These are phyloP conservation scores for Macropodus opercularis DNA, from an alignment of 2,797 vertebrate genomes.

Conservation along the genomic window DNA sequence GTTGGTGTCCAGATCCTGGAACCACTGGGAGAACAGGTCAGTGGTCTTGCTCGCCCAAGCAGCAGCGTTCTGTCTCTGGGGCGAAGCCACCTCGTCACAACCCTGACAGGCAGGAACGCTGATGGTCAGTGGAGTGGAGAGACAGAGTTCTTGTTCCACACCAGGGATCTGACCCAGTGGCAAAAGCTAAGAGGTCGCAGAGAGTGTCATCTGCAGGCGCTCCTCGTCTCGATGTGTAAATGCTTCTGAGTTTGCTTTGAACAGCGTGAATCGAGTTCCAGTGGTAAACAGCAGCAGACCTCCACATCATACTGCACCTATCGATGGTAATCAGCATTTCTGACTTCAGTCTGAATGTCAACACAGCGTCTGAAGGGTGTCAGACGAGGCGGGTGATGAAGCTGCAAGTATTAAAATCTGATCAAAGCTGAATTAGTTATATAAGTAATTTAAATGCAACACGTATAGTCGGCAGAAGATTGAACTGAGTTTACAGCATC, in stretches of 20 bases:
- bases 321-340: background rate
- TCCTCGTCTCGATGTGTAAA: conserved; percentile 38
- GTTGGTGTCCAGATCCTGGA: conserved; percentile 18
- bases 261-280: conserved; percentile 13
- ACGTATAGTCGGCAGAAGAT: background rate
- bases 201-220: conserved; percentile 20
- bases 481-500: background rate
- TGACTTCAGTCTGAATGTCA: background rate
- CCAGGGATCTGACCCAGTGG: conserved; percentile 54
- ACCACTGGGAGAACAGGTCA: background rate
- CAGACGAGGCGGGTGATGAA: conserved; percentile 1
- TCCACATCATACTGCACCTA: background rate
- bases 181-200: conserved; percentile 40
- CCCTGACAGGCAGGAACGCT: conserved; percentile 48
- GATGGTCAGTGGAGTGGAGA: conserved; percentile 50
- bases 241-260: conserved; percentile 16
- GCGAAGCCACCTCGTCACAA: conserved; percentile 31
- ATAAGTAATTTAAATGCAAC: background rate
- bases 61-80: conserved; percentile 32
- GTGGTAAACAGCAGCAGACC: conserved; percentile 1
- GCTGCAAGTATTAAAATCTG: conserved; percentile 22
- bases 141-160: conserved; percentile 29
- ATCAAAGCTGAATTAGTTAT: background rate
- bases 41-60: conserved; percentile 20
- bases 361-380: conserved; percentile 21